Evolutionary conservation across 2,113 vertebrate genomes (phyloP).

Genomic region (Sinocyclocheilus anophthalmus): DNA sequence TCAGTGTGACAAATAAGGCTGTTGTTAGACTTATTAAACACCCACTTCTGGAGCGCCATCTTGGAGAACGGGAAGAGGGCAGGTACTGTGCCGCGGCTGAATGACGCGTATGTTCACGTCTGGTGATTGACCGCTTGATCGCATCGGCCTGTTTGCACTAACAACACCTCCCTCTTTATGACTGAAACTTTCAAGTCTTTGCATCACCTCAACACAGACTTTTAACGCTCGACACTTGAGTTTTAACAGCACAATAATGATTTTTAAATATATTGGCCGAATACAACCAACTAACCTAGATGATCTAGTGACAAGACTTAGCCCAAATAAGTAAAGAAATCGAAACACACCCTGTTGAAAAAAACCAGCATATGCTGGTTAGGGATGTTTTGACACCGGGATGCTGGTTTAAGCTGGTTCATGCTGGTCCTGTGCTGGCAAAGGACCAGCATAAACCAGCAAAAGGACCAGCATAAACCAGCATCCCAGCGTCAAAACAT

Average conservation of each 20-base stretch:
- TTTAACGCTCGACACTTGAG: not conserved
- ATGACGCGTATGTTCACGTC: not conserved
- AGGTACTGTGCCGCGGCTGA: not conserved
- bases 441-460: too few relatives aligned
- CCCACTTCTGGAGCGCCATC: constrained; percentile 17
- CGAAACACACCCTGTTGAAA: not conserved
- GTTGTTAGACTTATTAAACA: not conserved
- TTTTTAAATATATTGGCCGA: not conserved
- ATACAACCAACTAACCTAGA: not conserved
- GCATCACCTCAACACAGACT: not conserved
- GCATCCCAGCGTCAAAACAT: too few relatives aligned
- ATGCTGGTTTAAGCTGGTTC: too few relatives aligned
- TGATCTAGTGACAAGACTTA: not conserved
- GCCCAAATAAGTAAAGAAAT: not conserved
- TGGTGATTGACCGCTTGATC: not conserved
- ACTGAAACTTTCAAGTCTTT: not conserved
- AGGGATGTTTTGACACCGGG: too few relatives aligned
- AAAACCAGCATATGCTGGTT: too few relatives aligned
- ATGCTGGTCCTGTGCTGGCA: too few relatives aligned
- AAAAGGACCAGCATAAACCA: too few relatives aligned
- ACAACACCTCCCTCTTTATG: not conserved
- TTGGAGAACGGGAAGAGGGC: not conserved
- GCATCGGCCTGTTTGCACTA: not conserved
- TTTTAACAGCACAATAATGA: not conserved
- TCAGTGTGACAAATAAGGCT: not conserved